Conservation (phyloP, 2,888 invertebrate genomes). For the Drosophila parthenogenetica region DNA sequence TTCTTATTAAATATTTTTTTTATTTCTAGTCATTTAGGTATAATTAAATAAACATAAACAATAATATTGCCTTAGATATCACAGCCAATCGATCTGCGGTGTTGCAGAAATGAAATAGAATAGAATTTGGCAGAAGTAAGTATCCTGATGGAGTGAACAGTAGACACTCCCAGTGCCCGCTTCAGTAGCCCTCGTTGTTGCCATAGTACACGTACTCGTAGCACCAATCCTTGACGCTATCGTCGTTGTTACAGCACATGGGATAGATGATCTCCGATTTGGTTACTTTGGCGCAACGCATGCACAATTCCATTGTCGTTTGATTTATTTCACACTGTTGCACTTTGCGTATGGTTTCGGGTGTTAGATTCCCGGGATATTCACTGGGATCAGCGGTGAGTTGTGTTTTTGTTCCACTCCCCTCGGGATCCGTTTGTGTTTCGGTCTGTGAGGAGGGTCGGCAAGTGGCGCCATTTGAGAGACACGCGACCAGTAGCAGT, state of each 20-base stretch:
- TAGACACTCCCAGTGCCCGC: not conserved
- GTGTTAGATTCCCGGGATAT: constrained; percentile 79
- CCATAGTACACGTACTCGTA: constrained; percentile 86
- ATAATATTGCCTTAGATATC: constrained; percentile 67
- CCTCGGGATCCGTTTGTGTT: constrained; percentile 1
- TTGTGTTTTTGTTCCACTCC: not conserved
- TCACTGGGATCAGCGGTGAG: constrained; percentile 61
- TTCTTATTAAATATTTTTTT: constrained; percentile 25
- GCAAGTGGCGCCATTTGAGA: constrained; percentile 1
- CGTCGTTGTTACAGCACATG: constrained; percentile 86
- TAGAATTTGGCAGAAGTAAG: constrained; percentile 27
- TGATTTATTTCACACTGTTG: constrained; percentile 79
- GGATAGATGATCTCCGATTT: constrained; percentile 86
- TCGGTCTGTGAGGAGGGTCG: constrained; percentile 50
- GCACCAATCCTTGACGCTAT: constrained; percentile 86
- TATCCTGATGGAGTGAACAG: constrained; percentile 1
- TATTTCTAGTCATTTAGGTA: constrained; percentile 2
- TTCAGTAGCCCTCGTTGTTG: constrained; percentile 31
- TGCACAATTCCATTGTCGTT: constrained; percentile 85
- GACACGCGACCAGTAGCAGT: constrained; percentile 43
- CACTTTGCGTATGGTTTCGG: constrained; percentile 79
- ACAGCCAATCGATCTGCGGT: constrained; percentile 75
- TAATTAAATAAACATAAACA: constrained; percentile 40
- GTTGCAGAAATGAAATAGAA: constrained; percentile 28
- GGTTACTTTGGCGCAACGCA: constrained; percentile 86